Base-by-base conservation (phyloP, 2,113 vertebrate genomes). In the Xyrauchen texanus region DNA sequence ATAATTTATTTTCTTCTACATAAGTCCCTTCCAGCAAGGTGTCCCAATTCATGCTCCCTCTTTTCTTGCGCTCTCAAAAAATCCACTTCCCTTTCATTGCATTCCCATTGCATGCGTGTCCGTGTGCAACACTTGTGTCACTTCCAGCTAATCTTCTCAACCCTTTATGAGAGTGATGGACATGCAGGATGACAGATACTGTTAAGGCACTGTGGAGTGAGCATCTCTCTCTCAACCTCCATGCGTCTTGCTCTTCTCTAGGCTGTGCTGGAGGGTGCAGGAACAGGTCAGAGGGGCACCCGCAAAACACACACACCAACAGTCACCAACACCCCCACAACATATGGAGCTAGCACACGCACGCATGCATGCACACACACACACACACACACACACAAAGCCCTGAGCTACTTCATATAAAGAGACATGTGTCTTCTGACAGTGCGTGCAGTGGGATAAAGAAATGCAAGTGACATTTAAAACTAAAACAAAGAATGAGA, bases 361-460 rank as follows among this genome's bases (percentile, higher is more conserved):
- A 65, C 76, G 45, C 60, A 81, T n/a, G n/a, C n/a, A n/a, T n/a
- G 79, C 78, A 83, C 77, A 64, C 51, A 69, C 62, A 65, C 76
- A 49, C 60, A 80, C 78, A 83, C 77, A 64, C 51, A 69, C 62
- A 65, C 76, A 49, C 60, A 81, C 76, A 77, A 76, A 63, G n/a
- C 63, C 87, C 52, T 62, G 72, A 81, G 85, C 82, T 85, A 86
- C 85, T 83, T 51, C 71, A 74, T 84, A 87, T 85, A 66, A 81
- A 90, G 84, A 86, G 88, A 85, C 87, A 83, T 90, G 89, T 88
- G 90, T 89, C 89, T 90, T 83, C 88, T 91, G 88, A 87, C 88
- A 88, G 85, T 66, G 84, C 85, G 2, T 52, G 63, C 72, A 72
- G 82, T 66, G 13, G 82, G 79, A 80, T 86, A 77, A 84, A 64